Evolutionary conservation across 2,797 vertebrate species (phyloP).

Genomic region (Margarornis squamiger): DNA sequence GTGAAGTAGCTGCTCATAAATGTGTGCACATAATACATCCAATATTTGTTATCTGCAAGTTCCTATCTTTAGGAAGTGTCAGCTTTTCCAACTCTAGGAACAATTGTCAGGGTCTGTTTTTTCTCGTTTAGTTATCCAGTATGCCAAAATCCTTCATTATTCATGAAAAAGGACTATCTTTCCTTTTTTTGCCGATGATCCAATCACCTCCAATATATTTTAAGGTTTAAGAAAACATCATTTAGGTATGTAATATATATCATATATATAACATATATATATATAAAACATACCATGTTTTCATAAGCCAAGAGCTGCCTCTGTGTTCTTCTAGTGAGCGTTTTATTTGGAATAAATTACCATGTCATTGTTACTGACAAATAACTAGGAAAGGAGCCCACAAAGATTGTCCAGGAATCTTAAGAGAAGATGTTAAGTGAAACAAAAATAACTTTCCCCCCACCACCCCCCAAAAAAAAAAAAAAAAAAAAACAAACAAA

Average conservation of each 20-base stretch:
- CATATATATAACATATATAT: no score
- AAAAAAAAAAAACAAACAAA: not conserved
- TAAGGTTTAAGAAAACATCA: not conserved
- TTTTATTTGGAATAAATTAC: not conserved
- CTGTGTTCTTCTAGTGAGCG: not conserved
- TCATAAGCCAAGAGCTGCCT: not conserved
- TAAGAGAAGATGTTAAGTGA: not conserved
- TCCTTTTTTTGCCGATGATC: not conserved
- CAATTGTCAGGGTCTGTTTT: not conserved
- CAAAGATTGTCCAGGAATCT: not conserved
- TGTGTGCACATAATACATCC: not conserved
- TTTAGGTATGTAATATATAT: not conserved
- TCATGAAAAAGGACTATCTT: not conserved
- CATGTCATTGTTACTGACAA: not conserved
- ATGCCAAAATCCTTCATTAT: not conserved
- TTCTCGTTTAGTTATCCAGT: not conserved
- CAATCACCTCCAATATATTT: not conserved
- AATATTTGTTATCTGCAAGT: not conserved
- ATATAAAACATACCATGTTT: not conserved
- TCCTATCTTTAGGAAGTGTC: not conserved
- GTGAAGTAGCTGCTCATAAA: not conserved
- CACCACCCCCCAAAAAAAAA: no score
- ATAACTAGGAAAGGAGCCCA: not conserved
- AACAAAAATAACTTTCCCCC: not conserved
- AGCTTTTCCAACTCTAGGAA: not conserved